Evolutionary conservation across 2,797 vertebrate genomes (phyloP), one percentile per base, ranked within the genome.

Genomic region (Rousettus madagascariensis): DNA sequence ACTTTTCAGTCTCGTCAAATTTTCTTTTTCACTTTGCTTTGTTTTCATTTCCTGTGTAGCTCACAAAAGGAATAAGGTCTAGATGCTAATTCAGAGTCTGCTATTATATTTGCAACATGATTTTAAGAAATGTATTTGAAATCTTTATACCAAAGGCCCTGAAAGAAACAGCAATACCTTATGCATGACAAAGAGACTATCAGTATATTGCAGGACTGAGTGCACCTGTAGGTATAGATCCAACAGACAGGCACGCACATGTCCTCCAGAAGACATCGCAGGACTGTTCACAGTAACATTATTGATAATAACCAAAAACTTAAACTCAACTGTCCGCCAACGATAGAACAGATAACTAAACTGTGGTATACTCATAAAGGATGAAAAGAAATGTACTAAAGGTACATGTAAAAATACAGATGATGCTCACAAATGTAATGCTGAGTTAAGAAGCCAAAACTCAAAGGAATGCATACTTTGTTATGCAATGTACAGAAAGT

Each of bases 361-460:
- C 17, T 78, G 53, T 13, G 30, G 8, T 22, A 68, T 51, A 65
- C 68, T 71, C 55, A 57, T 46, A 75, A 84, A 30, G 15, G 19
- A 83, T 49, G 80, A 85, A 95, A 96, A 75, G 17, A 38, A 93
- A 69, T 53, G 30, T 95, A 86, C 30, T 78, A 83, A 8, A 78
- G 26, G 41, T 80, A 66, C n/a, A 33, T 71, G 49, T 51, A 63
- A 94, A 96, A 83, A 92, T 65, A 90, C 0, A 24, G 49, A 55
- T 57, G 46, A 91, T 38, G 53, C 66, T 88, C 43, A 82, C 30
- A 84, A 85, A 89, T 24, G 41, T 93, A 80, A 46, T 72, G 49
- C 83, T 28, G 28, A 78, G n/a, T 19, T 66, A 95, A 68, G n/a
- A 84, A 59, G 30, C 1, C 13, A 33, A 94, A 95, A 66, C 49